A percentile compares a stretch with the other conserved stretches of the same genome.
Conservation (phyloP, 2,113 vertebrate genomes). For the Taurulus bubalis region DNA sequence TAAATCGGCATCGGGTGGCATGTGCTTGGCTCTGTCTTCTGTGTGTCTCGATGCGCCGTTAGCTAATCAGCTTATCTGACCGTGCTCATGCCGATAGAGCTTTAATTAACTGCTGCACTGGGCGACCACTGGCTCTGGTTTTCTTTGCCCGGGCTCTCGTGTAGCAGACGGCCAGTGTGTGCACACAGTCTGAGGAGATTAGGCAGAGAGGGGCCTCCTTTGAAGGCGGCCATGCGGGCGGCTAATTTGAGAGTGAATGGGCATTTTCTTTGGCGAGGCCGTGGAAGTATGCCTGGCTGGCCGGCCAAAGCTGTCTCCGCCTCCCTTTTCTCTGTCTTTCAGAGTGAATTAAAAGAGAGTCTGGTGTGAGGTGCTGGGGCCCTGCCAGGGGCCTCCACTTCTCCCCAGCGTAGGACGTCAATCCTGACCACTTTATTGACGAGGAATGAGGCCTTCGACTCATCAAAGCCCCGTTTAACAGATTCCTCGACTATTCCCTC, state of each 20-base stretch:
- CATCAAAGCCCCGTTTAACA: conserved; percentile 39
- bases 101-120: conserved; percentile 68
- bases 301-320: conserved; percentile 51
- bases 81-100: conserved; percentile 54
- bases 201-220: conserved; percentile 57
- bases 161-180: conserved; percentile 58
- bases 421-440: conserved; percentile 50
- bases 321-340: conserved; percentile 26
- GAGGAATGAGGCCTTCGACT: conserved; percentile 62
- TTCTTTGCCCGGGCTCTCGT: conserved; percentile 30
- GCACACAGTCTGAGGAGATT: conserved; percentile 68
- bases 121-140: conserved; percentile 36
- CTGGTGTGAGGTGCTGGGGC: conserved; percentile 57
- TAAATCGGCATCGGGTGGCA: neutral
- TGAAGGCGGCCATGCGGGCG: conserved; percentile 65
- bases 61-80: conserved; percentile 67
- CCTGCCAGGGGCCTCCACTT: conserved; percentile 50
- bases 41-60: conserved; percentile 10
- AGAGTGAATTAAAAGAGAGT: conserved; percentile 53
- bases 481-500: conserved; percentile 15
- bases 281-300: conserved; percentile 44
- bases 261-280: conserved; percentile 66
- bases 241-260: conserved; percentile 76
- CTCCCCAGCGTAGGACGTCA: conserved; percentile 35
- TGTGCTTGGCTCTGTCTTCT: neutral